Conservation (phyloP, 2,797 vertebrate genomes). For the Thalassophryne amazonica region DNA sequence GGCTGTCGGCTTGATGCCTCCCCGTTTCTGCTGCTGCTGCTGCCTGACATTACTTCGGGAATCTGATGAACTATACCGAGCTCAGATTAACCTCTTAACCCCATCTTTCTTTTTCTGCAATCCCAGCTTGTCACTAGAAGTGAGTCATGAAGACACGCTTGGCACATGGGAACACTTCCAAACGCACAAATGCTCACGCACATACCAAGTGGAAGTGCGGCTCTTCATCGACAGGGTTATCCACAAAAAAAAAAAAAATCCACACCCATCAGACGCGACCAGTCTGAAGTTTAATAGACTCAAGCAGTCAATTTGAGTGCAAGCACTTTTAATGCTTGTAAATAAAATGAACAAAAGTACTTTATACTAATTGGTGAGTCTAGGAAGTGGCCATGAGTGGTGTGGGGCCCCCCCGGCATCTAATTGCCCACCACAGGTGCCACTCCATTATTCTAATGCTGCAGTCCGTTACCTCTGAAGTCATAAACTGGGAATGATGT, state of each 20-base stretch:
- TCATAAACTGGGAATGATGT: too few relatives aligned
- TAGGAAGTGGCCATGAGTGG: too few relatives aligned
- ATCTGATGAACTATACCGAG: slow-evolving; percentile 67
- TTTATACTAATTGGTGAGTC: too few relatives aligned
- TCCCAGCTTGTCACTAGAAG: slow-evolving; percentile 53
- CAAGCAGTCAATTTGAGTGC: slow-evolving; percentile 1
- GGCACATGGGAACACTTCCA: slow-evolving; percentile 36
- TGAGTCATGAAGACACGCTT: slow-evolving; percentile 42
- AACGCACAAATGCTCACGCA: neutral
- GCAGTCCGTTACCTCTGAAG: too few relatives aligned
- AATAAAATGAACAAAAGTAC: too few relatives aligned
- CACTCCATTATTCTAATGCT: too few relatives aligned
- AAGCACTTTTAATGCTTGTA: slow-evolving; percentile 5
- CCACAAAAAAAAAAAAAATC: slow-evolving; percentile 58
- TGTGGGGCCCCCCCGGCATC: too few relatives aligned
- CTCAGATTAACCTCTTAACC: slow-evolving; percentile 69
- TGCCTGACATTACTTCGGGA: slow-evolving; percentile 53
- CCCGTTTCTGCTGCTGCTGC: neutral
- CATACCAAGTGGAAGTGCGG: slow-evolving; percentile 8
- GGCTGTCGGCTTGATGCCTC: slow-evolving; percentile 26
- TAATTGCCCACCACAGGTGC: too few relatives aligned
- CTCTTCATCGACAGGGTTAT: slow-evolving; percentile 59
- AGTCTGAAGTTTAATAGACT: slow-evolving; percentile 46
- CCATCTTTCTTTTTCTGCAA: slow-evolving; percentile 49
- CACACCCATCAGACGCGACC: slow-evolving; percentile 40